phyloP scores from a whole-genome alignment of 2,888 invertebrate species.

The Yponomeuta sedellus region DNA sequence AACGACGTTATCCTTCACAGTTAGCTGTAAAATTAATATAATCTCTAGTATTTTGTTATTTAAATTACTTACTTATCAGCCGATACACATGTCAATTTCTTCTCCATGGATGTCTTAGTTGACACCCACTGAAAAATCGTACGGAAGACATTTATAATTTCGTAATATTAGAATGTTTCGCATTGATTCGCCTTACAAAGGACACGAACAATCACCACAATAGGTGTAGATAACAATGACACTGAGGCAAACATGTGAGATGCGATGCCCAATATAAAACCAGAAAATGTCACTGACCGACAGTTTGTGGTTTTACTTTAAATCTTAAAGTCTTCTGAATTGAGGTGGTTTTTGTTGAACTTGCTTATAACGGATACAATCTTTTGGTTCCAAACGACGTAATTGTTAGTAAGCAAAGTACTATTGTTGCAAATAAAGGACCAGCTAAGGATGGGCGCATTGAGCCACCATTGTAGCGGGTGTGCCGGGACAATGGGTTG shows the following conservation, averaged over 20 bases:
- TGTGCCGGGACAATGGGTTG: slow-evolving; percentile 64
- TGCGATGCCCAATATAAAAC: slow-evolving; percentile 38
- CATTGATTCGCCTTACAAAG: slow-evolving; percentile 66
- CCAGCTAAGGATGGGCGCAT: slow-evolving; percentile 71
- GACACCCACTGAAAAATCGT: slow-evolving; percentile 26
- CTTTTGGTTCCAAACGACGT: slow-evolving; percentile 24
- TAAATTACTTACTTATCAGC: background rate
- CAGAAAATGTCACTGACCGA: slow-evolving; percentile 26
- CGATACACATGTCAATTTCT: too few relatives aligned
- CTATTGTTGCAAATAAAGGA: slow-evolving; percentile 67
- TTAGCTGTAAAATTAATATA: too few relatives aligned
- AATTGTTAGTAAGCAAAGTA: slow-evolving; percentile 66
- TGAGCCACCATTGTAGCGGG: slow-evolving; percentile 68
- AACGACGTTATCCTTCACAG: too few relatives aligned
- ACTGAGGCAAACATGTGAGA: slow-evolving; percentile 72
- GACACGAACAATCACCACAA: slow-evolving; percentile 64
- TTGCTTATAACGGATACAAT: slow-evolving; percentile 9
- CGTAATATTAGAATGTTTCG: slow-evolving; percentile 76
- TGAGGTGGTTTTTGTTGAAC: background rate
- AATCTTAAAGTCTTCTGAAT: background rate
- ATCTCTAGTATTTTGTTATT: background rate
- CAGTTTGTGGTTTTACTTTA: background rate
- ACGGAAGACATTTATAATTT: slow-evolving; percentile 75
- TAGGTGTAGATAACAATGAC: slow-evolving; percentile 74
- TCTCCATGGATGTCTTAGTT: background rate